A percentile compares a stretch with the other conserved stretches of the same genome.
Conservation (phyloP, 1,140 invertebrate species). For the Solen grandis region DNA sequence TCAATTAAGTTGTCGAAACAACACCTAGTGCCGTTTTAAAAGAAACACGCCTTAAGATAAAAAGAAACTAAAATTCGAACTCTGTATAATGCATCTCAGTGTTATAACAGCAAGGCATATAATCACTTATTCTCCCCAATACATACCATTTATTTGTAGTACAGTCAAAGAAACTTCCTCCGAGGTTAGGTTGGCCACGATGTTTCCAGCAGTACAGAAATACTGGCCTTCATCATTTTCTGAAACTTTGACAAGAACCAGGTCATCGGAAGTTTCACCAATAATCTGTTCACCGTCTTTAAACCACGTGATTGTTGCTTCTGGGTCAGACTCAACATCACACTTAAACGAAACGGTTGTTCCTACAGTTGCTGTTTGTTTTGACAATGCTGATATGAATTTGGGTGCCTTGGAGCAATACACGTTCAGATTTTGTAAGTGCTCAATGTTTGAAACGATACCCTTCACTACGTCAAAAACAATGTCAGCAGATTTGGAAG, state of each 20-base stretch:
- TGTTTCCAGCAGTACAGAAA: not conserved
- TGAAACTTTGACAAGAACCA: not conserved
- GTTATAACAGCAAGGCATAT: too few relatives aligned
- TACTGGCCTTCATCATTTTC: not conserved
- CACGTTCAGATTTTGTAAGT: not conserved
- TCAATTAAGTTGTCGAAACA: too few relatives aligned
- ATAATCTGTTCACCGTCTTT: not conserved
- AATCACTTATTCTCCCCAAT: too few relatives aligned
- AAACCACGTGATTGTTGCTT: not conserved
- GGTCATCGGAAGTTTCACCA: not conserved
- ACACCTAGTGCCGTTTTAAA: too few relatives aligned
- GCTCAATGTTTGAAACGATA: not conserved
- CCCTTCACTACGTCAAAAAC: not conserved
- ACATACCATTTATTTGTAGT: too few relatives aligned
- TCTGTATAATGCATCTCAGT: too few relatives aligned
- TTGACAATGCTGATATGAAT: not conserved
- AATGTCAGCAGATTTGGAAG: not conserved
- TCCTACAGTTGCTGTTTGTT: conserved; percentile 14
- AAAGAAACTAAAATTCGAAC: too few relatives aligned
- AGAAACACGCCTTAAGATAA: too few relatives aligned
- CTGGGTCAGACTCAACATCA: not conserved
- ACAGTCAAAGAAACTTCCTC: too few relatives aligned
- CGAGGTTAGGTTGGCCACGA: conserved; percentile 20
- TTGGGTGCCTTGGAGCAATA: conserved; percentile 27
- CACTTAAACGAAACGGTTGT: not conserved